These are phyloP conservation scores for Pantherophis vulpinus DNA, from an alignment of 2,797 vertebrate species.

Conservation along the genomic window DNA sequence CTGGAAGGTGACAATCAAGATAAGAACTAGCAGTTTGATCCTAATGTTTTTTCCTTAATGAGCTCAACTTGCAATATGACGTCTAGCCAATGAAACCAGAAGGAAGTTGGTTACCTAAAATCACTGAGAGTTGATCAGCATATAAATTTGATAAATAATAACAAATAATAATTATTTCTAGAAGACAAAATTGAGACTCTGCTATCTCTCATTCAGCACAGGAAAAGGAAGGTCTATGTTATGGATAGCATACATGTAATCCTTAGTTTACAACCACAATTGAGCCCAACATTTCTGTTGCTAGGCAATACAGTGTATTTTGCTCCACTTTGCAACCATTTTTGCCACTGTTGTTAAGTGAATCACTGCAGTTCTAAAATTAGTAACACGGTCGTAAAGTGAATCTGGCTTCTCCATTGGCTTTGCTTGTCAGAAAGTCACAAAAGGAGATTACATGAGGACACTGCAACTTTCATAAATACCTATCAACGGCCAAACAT, in stretches of 20 bases:
- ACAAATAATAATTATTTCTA: neutral
- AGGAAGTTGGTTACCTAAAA: neutral
- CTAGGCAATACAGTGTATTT: neutral
- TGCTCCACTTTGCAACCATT: neutral
- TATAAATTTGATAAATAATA: neutral
- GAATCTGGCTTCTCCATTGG: neutral
- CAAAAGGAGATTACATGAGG: neutral
- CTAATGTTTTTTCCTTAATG: neutral
- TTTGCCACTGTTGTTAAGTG: neutral
- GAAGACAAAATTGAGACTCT: neutral
- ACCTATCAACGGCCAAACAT: neutral
- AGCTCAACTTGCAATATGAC: constrained; percentile 17
- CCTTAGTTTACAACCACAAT: neutral
- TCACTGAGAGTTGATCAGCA: neutral
- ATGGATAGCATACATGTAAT: neutral
- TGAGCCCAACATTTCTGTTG: neutral
- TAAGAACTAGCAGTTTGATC: neutral
- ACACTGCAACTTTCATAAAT: neutral
- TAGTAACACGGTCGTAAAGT: neutral
- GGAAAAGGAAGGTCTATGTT: neutral
- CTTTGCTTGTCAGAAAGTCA: neutral
- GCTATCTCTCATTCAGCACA: neutral
- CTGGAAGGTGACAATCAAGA: neutral
- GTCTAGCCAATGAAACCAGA: neutral
- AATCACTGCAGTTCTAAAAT: neutral